Percentiles rank a stretch among this genome's conserved stretches.
Conservation (phyloP, 2,888 invertebrate species). For the Malthinus seriepunctatus region DNA sequence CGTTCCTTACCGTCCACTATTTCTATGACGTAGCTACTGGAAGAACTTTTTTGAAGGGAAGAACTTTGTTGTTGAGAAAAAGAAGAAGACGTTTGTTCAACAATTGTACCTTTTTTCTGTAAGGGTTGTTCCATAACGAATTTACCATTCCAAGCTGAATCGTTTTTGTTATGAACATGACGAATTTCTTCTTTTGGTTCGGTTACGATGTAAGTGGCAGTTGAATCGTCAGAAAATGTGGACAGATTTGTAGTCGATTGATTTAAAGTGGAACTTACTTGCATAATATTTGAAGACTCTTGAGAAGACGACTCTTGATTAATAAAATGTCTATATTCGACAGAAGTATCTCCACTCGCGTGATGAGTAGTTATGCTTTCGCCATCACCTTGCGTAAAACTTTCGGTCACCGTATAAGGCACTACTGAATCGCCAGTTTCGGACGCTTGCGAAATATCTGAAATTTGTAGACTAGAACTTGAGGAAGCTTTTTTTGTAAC, state of each 20-base stretch:
- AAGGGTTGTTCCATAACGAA: slow-evolving; percentile 51
- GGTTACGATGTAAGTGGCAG: slow-evolving; percentile 51
- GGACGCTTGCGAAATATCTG: slow-evolving; percentile 52
- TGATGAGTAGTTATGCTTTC: slow-evolving; percentile 52
- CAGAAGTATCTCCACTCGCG: slow-evolving; percentile 46
- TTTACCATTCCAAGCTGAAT: slow-evolving; percentile 58
- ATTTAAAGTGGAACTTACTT: slow-evolving; percentile 50
- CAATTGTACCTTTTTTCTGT: slow-evolving; percentile 32
- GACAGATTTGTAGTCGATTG: slow-evolving; percentile 49
- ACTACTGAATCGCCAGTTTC: slow-evolving; percentile 44
- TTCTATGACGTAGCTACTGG: slow-evolving; percentile 68
- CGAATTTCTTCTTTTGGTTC: slow-evolving; percentile 52
- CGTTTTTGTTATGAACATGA: slow-evolving; percentile 50
- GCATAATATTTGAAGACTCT: slow-evolving; percentile 45
- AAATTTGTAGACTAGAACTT: slow-evolving; percentile 50
- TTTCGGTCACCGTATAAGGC: slow-evolving; percentile 51
- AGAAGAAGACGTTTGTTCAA: slow-evolving; percentile 44
- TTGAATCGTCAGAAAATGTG: slow-evolving; percentile 40
- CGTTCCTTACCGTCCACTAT: slow-evolving; percentile 68
- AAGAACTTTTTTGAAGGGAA: slow-evolving; percentile 62
- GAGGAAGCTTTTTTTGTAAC: slow-evolving; percentile 39
- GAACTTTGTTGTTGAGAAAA: slow-evolving; percentile 60
- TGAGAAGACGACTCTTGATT: slow-evolving; percentile 41
- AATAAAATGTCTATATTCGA: slow-evolving; percentile 51
- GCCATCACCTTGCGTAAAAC: slow-evolving; percentile 48